Evolutionary conservation across 2,113 vertebrate genomes (phyloP), one percentile per base, ranked within the genome.

Genomic region (Sapajus apella): DNA sequence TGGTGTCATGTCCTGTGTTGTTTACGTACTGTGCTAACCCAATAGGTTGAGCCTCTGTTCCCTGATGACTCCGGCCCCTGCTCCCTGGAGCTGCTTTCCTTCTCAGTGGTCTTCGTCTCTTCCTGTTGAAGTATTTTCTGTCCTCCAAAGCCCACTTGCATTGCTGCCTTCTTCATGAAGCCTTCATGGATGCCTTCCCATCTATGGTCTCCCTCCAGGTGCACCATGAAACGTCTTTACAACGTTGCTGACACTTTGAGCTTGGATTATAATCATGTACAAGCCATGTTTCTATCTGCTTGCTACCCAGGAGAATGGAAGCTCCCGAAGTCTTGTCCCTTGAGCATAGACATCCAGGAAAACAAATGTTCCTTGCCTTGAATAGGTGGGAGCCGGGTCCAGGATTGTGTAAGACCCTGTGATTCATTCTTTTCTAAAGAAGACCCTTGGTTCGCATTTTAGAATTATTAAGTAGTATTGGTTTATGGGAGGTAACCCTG

Each of bases 401-500:
- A n/a, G 16, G 25, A 40, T 87, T 32, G 1, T 37, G 1, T 37
- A 45, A 94, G 82, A 75, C 30, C 43, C 12, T 16, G 18, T 25
- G 75, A 83, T 40, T 89, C 50, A 66, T 77, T 76, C 50, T 77
- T 90, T 27, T 66, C 27, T 32, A 88, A 82, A 72, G 76, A 81
- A 96, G 40, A 43, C 12, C 64, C 21, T 1, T 64, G 45, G 30
- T 85, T 95, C 72, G 50, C 70, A 90, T 68, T 92, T 96, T n/a
- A 86, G n/a, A 87, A 66, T 70, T 32, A 18, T n/a, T 80, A 77
- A 83, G 47, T 58, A 47, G 12, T 82, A 11, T 61, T 75, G n/a
- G 47, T 89, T 87, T 90, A 5, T 75, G 87, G 79, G 30, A 13
- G 8, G 52, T 81, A 47, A 68, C 61, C 10, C 21, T 21, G 79